Conservation (phyloP, 2,888 invertebrate genomes). For the Pterobdella sp. region DNA sequence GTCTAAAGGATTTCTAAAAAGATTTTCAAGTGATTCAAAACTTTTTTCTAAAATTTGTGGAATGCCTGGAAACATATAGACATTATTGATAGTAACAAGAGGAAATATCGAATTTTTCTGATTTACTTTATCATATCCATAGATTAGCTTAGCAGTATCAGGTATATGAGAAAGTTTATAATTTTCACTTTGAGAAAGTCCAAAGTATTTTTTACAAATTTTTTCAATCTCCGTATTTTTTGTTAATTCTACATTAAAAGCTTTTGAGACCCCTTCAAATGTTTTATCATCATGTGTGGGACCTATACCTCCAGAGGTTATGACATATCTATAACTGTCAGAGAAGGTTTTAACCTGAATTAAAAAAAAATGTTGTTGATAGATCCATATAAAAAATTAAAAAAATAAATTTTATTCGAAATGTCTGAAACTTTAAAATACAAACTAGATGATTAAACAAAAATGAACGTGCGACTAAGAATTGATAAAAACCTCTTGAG, state of each 20-base stretch:
- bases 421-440: background rate
- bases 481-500: conserved; percentile 53
- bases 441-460: background rate
- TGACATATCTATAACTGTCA: conserved; percentile 59
- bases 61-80: conserved; percentile 66
- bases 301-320: conserved; percentile 70
- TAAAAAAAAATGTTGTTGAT: background rate
- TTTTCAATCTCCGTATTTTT: conserved; percentile 50
- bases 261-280: conserved; percentile 59
- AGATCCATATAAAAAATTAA: background rate
- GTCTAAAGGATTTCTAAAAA: conserved; percentile 45
- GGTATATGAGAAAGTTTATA: conserved; percentile 53
- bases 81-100: conserved; percentile 57
- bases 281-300: conserved; percentile 73
- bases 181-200: conserved; percentile 46
- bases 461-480: background rate
- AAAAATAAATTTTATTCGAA: background rate
- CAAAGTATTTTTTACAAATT: conserved; percentile 49
- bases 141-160: conserved; percentile 52
- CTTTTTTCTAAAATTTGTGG: conserved; percentile 56
- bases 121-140: conserved; percentile 52
- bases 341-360: conserved; percentile 57
- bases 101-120: conserved; percentile 54
- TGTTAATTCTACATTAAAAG: conserved; percentile 50
- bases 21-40: conserved; percentile 50